These are phyloP conservation scores for Serripes groenlandicus DNA, from an alignment of 2,888 invertebrate species.

Conservation along the genomic window DNA sequence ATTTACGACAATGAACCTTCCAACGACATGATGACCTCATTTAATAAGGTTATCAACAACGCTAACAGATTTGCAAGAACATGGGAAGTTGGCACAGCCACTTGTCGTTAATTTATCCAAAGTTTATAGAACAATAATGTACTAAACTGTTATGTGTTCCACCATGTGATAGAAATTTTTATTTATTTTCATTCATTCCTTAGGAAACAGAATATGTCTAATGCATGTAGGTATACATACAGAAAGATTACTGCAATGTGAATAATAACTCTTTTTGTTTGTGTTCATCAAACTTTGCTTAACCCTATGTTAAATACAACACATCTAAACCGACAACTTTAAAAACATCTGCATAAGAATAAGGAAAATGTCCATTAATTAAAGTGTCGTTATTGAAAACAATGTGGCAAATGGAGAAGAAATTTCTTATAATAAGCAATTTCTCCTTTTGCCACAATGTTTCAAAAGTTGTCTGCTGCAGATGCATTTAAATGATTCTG, in stretches of 20 bases:
- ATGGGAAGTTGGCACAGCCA: conserved; percentile 87
- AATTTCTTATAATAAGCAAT: too few relatives aligned
- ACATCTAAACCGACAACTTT: background rate
- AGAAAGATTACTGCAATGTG: too few relatives aligned
- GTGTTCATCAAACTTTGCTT: background rate
- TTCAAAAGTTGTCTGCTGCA: too few relatives aligned
- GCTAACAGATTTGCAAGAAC: conserved; percentile 91
- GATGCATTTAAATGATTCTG: too few relatives aligned
- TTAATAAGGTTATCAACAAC: conserved; percentile 88
- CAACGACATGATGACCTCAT: conserved; percentile 92
- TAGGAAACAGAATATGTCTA: too few relatives aligned
- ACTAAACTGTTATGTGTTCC: background rate
- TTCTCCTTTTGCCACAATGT: too few relatives aligned
- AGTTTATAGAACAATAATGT: too few relatives aligned
- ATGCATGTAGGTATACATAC: too few relatives aligned
- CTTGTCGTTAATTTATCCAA: conserved; percentile 24
- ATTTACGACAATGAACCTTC: conserved; percentile 95
- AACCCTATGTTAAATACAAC: background rate
- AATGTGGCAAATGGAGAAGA: too few relatives aligned
- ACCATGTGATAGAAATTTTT: background rate
- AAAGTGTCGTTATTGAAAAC: too few relatives aligned
- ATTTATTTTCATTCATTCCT: background rate
- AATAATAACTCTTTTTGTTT: background rate
- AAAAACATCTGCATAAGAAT: background rate
- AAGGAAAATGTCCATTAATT: background rate